phyloP scores from a whole-genome alignment of 2,113 vertebrate genomes.

The Colinus virginianus region DNA sequence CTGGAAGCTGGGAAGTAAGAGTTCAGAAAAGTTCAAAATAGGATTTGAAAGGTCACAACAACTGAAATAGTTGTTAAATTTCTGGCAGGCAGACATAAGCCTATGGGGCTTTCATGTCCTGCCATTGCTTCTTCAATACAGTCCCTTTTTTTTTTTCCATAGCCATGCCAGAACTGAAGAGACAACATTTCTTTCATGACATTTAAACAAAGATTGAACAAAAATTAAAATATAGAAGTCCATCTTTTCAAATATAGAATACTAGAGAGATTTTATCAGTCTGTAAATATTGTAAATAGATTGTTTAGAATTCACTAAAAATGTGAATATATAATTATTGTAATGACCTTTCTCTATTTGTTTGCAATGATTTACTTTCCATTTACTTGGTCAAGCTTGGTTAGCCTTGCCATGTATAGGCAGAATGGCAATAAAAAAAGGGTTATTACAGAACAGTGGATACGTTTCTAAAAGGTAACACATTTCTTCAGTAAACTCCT shows the following conservation, averaged over 20 bases:
- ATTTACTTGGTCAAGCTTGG: neutral
- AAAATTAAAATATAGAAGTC: neutral
- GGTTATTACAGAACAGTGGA: rapidly evolving
- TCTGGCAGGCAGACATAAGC: neutral
- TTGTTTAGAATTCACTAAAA: neutral
- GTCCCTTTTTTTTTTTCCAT: neutral
- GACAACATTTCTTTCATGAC: neutral
- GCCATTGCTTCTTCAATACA: neutral
- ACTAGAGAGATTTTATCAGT: neutral
- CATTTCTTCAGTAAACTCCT: neutral
- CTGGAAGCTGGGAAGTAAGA: neutral
- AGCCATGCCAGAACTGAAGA: neutral
- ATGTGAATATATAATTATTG: neutral
- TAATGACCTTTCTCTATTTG: neutral
- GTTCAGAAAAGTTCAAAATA: neutral
- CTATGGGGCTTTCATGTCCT: neutral
- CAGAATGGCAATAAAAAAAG: neutral
- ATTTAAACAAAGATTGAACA: neutral
- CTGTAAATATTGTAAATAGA: neutral
- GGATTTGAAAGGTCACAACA: neutral
- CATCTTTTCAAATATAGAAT: neutral
- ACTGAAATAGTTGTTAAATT: neutral
- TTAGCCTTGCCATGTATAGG: neutral
- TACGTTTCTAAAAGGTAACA: neutral
- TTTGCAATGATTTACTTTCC: neutral